Percentiles rank a stretch among this genome's conserved stretches.
These are phyloP conservation scores for Scomber colias DNA, from an alignment of 2,113 vertebrate species.

Conservation along the genomic window DNA sequence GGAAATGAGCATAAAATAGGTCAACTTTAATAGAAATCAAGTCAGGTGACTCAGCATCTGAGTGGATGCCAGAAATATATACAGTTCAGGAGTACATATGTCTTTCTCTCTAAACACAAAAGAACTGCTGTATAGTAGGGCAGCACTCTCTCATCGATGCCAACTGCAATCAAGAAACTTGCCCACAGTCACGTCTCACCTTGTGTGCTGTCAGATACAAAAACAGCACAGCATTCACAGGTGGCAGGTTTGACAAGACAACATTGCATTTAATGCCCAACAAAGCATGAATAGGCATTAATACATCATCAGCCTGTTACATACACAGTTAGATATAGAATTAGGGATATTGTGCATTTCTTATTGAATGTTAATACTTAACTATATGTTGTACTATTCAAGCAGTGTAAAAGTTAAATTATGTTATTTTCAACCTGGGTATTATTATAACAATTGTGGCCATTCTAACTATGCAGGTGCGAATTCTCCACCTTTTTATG, in stretches of 20 bases:
- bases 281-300: not conserved
- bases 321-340: not conserved
- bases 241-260: constrained; percentile 21
- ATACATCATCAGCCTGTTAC: not conserved
- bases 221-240: constrained; percentile 18
- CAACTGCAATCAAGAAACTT: constrained; percentile 37
- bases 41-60: constrained; percentile 37
- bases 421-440: no score
- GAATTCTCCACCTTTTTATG: not conserved
- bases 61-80: constrained; percentile 39
- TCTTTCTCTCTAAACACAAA: constrained; percentile 33
- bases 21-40: constrained; percentile 8
- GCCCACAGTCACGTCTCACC: constrained; percentile 51
- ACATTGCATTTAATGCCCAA: not conserved
- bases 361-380: not conserved
- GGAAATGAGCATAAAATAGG: no score
- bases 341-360: not conserved
- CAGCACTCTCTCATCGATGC: constrained; percentile 31
- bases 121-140: constrained; percentile 9
- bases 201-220: constrained; percentile 29
- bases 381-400: no score
- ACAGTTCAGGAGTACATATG: constrained; percentile 31
- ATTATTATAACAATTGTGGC: no score
- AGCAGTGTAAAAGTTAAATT: no score
- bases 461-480: no score